These are phyloP conservation scores for Proales similis DNA, from an alignment of 1,140 invertebrate genomes.

Conservation along the genomic window DNA sequence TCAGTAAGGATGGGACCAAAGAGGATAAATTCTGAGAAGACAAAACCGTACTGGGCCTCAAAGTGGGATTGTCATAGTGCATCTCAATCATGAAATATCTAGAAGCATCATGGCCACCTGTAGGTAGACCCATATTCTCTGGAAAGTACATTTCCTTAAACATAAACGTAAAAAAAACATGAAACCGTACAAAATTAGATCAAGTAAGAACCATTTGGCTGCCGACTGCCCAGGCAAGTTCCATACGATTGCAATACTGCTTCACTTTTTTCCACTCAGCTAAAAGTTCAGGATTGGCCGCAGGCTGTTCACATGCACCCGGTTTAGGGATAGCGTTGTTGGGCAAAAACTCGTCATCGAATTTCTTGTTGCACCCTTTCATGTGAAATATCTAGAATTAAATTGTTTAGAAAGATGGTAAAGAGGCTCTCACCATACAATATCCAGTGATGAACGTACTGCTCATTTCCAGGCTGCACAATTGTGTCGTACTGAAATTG, in stretches of 20 bases:
- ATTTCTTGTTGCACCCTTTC: background rate
- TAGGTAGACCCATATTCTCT: background rate
- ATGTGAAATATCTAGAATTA: too few relatives aligned
- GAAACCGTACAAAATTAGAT: too few relatives aligned
- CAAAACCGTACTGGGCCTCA: background rate
- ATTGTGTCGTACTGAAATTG: conserved; percentile 8
- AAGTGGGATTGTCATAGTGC: conserved; percentile 2
- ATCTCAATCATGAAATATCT: conserved; percentile 32
- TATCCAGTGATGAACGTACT: conserved; percentile 18
- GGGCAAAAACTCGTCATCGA: conserved; percentile 10
- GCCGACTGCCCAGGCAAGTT: conserved; percentile 9
- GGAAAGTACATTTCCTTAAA: conserved; percentile 24
- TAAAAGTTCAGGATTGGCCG: background rate
- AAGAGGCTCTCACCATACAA: too few relatives aligned
- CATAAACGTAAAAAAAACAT: background rate
- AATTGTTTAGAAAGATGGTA: too few relatives aligned
- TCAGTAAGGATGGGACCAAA: too few relatives aligned
- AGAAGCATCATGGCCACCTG: conserved; percentile 9
- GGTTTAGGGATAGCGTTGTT: background rate
- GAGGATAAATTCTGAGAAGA: background rate
- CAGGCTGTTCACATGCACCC: conserved; percentile 3
- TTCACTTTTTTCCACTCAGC: background rate
- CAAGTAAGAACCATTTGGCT: background rate
- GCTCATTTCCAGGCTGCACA: conserved; percentile 6
- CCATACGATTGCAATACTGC: background rate